phyloP scores from a whole-genome alignment of 1,140 invertebrate genomes.

The Latrodectus geometricus region DNA sequence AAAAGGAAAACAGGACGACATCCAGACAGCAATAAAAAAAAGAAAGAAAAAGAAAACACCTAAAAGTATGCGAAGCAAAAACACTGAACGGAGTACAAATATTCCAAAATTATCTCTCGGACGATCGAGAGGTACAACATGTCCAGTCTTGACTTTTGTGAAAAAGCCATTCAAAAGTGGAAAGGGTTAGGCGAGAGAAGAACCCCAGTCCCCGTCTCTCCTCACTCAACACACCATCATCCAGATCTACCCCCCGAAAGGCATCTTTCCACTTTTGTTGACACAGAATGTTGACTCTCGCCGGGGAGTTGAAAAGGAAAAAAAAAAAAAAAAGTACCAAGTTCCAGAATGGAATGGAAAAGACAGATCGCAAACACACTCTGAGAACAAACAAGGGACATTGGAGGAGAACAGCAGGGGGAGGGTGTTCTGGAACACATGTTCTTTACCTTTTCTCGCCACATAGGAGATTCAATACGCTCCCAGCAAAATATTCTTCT shows the following conservation, averaged over 20 bases:
- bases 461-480: conserved; percentile 19
- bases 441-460: not conserved
- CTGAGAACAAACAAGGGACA: conserved; percentile 38
- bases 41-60: no score
- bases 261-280: conserved; percentile 31
- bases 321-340: conserved; percentile 13
- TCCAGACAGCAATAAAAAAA: no score
- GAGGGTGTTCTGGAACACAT: conserved; percentile 15
- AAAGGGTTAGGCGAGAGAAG: no score
- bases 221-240: not conserved
- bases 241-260: conserved; percentile 14
- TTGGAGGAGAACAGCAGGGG: not conserved
- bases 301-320: not conserved
- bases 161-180: no score
- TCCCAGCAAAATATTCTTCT: conserved; percentile 30
- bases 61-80: no score
- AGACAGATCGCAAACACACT: conserved; percentile 58
- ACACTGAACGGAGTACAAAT: no score
- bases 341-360: conserved; percentile 7
- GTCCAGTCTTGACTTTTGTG: no score
- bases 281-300: conserved; percentile 51
- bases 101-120: no score
- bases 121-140: no score
- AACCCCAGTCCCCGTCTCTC: no score
- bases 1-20: no score